Evolutionary conservation across 2,797 vertebrate genomes (phyloP), one percentile per base, ranked within the genome.

Genomic region (Fistularia tabacaria): DNA sequence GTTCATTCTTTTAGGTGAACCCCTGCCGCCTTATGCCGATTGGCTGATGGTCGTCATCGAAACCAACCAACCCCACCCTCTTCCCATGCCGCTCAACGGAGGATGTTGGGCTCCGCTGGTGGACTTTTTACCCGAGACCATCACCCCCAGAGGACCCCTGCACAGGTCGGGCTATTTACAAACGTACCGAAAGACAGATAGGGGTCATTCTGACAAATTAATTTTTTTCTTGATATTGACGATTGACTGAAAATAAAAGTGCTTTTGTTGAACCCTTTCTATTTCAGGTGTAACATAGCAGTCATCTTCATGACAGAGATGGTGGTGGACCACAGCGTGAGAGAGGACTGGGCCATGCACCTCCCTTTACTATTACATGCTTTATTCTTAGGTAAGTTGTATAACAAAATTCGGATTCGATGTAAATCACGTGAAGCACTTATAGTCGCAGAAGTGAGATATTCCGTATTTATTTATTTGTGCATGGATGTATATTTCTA

Each of bases 261-360:
- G n/a, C n/a, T 46, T 9, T 14, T 46, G 12, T n/a, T n/a, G n/a
- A n/a, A n/a, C 7, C 7, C 7, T 3, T 58, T 49, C 51, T 41
- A 61, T n/a, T 63, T 57, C 13, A 98, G 97, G 88, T 98, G 95
- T 81, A 98, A 99, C 59, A 95, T 99, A 61, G 97, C 95, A 7
- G 93, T 98, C 54, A 98, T 99, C 81, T 97, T 98, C 83, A 97
- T 98, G 96, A 94, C 96, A 0, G 97, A 99, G 85, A 94, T 99
- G 95, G 95, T 99, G 36, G 97, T 96, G 76, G 97, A 99, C 81
- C 96, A 99, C 84, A 95, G 96, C 49, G 94, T 99, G 63, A 92
- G 93, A 77, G 96, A 98, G 77, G 96, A 99, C 64, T 99, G 97
- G 96, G 94, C 93, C n/a, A 89, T 97, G 60, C 97, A 99, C 60